Percentiles rank a stretch among this genome's conserved stretches.
Conservation (phyloP, 2,113 vertebrate genomes). For the Cryptomyrus ogoouensis region DNA sequence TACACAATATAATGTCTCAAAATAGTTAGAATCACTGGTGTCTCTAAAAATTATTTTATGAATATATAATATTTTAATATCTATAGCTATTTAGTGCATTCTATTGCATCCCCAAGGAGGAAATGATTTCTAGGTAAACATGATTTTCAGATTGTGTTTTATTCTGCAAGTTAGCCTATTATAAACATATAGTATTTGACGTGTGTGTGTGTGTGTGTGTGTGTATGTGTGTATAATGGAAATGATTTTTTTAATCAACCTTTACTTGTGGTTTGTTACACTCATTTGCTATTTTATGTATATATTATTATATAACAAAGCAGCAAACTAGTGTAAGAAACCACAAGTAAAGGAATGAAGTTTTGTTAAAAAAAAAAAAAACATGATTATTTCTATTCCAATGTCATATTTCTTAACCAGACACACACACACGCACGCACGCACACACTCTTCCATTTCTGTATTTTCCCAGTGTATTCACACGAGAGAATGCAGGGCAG, state of each 20-base stretch:
- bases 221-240: not conserved
- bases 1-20: not conserved
- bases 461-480: slow-evolving; percentile 21
- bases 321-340: not conserved
- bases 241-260: not conserved
- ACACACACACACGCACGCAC: not conserved
- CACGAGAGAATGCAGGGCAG: slow-evolving; percentile 29
- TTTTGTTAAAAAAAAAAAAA: not conserved
- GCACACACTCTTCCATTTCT: not conserved
- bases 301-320: not conserved
- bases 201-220: not conserved
- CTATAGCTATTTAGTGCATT: not conserved
- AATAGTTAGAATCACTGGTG: not conserved
- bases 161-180: not conserved
- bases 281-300: not conserved
- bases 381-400: not conserved
- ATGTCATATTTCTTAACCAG: not conserved
- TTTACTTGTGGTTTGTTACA: not conserved
- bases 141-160: not conserved
- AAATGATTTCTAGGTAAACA: not conserved
- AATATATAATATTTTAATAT: not conserved
- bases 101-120: not conserved
- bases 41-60: not conserved
- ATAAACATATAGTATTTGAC: not conserved
- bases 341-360: not conserved